Conservation (phyloP, 1,140 invertebrate genomes). For the Cotesia chilonis region DNA sequence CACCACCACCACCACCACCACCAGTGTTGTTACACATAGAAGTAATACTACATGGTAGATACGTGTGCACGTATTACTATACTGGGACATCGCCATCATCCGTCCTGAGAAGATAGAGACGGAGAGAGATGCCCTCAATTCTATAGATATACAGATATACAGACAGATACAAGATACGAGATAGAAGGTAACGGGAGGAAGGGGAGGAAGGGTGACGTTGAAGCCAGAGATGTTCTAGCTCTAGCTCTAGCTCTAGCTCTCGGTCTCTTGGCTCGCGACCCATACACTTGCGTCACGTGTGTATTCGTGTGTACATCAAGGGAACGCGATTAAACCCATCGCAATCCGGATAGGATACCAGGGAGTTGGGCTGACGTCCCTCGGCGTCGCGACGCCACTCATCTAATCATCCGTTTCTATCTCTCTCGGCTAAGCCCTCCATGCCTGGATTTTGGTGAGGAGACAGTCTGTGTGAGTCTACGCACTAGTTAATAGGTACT, state of each 20-base stretch:
- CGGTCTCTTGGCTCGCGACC: background rate
- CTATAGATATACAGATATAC: conserved; percentile 20
- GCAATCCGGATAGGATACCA: too few relatives aligned
- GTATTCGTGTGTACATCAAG: conserved; percentile 1
- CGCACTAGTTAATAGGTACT: background rate
- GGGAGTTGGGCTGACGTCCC: background rate
- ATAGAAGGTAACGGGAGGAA: background rate
- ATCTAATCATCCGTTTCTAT: conserved; percentile 1
- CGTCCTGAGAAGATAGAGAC: too few relatives aligned
- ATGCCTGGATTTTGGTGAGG: too few relatives aligned
- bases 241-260: too few relatives aligned
- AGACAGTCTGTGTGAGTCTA: background rate
- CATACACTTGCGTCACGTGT: background rate
- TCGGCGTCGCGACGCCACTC: conserved; percentile 8
- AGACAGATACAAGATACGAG: background rate
- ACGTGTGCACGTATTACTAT: too few relatives aligned
- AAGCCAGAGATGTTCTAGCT: background rate
- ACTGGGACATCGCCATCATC: too few relatives aligned
- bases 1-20: conserved; percentile 31
- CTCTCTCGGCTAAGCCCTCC: background rate
- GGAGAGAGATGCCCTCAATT: background rate
- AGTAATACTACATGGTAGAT: too few relatives aligned
- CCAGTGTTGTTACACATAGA: too few relatives aligned
- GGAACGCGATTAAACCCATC: conserved; percentile 17
- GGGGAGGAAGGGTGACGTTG: conserved; percentile 18